phyloP scores from a whole-genome alignment of 2,113 vertebrate genomes.

The Carlito syrichta region DNA sequence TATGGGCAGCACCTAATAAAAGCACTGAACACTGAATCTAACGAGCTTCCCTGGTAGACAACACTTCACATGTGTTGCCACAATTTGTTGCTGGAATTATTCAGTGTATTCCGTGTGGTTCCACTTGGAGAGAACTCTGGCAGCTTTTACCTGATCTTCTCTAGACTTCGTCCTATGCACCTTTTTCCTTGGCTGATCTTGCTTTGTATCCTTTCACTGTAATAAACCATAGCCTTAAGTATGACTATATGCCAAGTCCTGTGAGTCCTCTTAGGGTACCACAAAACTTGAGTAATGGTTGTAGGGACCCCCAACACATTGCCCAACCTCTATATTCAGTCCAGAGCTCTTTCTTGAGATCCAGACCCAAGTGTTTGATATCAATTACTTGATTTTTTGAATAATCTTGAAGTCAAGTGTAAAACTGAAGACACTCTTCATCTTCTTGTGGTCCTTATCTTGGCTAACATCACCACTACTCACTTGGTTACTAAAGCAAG shows the following conservation, averaged over 20 bases:
- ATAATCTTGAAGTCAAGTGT: background rate
- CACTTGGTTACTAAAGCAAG: background rate
- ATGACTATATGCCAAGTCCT: background rate
- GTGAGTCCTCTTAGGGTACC: background rate
- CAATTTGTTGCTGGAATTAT: background rate
- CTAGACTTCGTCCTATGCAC: background rate
- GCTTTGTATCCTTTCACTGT: background rate
- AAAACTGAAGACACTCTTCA: background rate
- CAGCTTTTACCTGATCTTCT: background rate
- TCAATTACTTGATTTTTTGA: background rate
- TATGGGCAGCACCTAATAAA: background rate
- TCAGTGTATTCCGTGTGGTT: background rate
- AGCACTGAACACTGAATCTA: background rate
- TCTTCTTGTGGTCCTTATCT: background rate
- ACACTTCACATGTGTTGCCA: background rate
- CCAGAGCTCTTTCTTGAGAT: background rate
- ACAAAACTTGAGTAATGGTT: background rate
- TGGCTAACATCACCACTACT: background rate
- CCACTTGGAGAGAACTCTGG: background rate
- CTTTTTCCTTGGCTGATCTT: slow-evolving; percentile 5
- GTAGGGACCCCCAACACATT: background rate
- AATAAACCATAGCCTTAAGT: background rate
- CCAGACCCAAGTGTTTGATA: background rate
- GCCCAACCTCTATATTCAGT: background rate
- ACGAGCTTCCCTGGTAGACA: background rate